Base-by-base conservation (phyloP, 64 coral and sea anemone genomes). In the Montipora sp. region DNA sequence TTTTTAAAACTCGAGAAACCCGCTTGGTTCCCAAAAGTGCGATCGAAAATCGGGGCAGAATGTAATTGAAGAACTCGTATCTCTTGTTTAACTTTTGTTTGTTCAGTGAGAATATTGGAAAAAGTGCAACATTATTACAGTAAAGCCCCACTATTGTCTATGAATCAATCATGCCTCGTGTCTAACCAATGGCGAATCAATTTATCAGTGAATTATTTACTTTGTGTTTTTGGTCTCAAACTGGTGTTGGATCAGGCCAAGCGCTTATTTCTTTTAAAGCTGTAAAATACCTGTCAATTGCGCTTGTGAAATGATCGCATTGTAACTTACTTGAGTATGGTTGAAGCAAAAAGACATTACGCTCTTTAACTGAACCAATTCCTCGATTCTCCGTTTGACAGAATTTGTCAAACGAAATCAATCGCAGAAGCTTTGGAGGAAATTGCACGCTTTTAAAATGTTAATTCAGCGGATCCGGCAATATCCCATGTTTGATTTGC, bases 121-220 rank as follows among this genome's bases (percentile, higher is more conserved):
- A 85, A 85, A 85, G 82, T 50, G 82, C 65, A 85, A 85, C 82
- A 85, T 85, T 85, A 85, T 85, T 85, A 85, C 82, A 71, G 82
- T 85, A 69, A 85, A 85, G 45, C 82, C 46, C 3, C 4, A 5
- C 61, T 50, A 72, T 85, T 72, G 82, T 85, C 61, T 85, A 8
- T 68, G 82, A 72, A 71, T 85, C 45, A 72, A 85, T 71, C 65
- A 85, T 14, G 18, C 82, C 3, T n/a, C 18, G 5, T 22, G 44
- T 72, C 82, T 48, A 85, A 71, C 82, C 82, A 85, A 85, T 85
- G 10, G 82, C 45, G 82, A 85, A 85, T 85, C 82, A 49, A 71
- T 72, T 85, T 72, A 85, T 85, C 82, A 65, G 65, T 46, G 65
- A 85, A 72, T 47, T 85, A 85, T 85, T 85, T 85, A 72, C 82